Percentiles rank a stretch among this genome's conserved stretches.
These are phyloP conservation scores for Bungarus multicinctus DNA, from an alignment of 2,113 vertebrate genomes.

Conservation along the genomic window DNA sequence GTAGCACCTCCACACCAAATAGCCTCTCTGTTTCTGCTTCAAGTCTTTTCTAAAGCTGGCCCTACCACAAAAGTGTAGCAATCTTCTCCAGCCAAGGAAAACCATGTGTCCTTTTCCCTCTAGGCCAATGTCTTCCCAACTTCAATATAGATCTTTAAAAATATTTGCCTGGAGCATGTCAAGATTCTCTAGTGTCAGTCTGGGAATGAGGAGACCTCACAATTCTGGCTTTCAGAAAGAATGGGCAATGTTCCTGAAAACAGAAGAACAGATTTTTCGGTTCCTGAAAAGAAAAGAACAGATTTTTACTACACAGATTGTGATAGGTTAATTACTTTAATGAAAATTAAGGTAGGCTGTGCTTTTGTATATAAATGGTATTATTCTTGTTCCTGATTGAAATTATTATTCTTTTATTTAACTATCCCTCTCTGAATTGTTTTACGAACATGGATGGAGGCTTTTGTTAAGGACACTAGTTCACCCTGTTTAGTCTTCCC, in stretches of 20 bases:
- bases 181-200: not conserved
- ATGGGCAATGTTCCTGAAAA: slow-evolving; percentile 36
- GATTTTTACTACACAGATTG: not conserved
- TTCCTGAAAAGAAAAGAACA: slow-evolving; percentile 45
- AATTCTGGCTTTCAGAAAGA: not conserved
- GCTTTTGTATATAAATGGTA: not conserved
- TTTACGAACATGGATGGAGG: not conserved
- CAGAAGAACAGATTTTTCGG: not conserved
- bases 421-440: not conserved
- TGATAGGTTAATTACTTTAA: not conserved
- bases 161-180: not conserved
- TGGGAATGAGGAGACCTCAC: not conserved
- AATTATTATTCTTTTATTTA: not conserved
- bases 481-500: too few species aligned
- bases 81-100: slow-evolving; percentile 18
- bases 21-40: slow-evolving; percentile 25
- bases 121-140: not conserved
- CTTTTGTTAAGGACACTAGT: not conserved
- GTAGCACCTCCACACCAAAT: slow-evolving; percentile 27
- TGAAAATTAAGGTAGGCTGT: not conserved
- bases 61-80: slow-evolving; percentile 28
- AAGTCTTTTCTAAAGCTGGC: slow-evolving; percentile 20
- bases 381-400: not conserved
- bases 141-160: rapidly evolving
- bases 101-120: slow-evolving; percentile 29